Evolutionary conservation across 2,113 vertebrate species (phyloP).

Genomic region (Notarius quadriscutis): DNA sequence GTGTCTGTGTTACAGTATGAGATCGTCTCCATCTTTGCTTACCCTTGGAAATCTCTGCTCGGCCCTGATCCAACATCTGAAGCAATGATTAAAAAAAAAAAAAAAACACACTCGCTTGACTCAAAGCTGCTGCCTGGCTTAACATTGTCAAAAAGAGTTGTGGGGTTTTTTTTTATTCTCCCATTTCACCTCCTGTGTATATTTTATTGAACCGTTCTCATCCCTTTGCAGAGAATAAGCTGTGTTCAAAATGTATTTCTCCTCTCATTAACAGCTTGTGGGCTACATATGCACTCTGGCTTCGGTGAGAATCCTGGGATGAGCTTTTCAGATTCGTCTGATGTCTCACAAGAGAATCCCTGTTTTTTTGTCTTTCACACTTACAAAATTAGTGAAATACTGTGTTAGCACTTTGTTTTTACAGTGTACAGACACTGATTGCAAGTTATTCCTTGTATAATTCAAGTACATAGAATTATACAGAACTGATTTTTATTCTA

Average conservation of each 20-base stretch:
- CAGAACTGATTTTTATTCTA: background rate
- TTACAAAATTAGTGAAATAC: background rate
- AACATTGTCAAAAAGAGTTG: conserved; percentile 79
- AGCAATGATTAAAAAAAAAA: conserved; percentile 74
- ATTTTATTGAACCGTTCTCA: conserved; percentile 82
- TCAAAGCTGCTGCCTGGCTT: conserved; percentile 80
- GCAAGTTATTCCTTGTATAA: background rate
- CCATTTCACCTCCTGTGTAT: conserved; percentile 79
- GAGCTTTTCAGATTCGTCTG: conserved; percentile 44
- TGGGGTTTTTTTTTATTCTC: conserved; percentile 71
- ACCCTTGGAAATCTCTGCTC: conserved; percentile 78
- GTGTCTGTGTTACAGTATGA: conserved; percentile 70
- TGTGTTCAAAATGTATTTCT: conserved; percentile 78
- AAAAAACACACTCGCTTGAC: conserved; percentile 66
- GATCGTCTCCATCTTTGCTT: conserved; percentile 76
- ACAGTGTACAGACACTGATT: background rate
- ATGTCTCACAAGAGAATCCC: conserved; percentile 5
- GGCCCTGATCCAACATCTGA: conserved; percentile 81
- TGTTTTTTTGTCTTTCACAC: background rate
- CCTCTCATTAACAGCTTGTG: conserved; percentile 74
- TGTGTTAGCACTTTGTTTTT: background rate
- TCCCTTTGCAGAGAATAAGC: conserved; percentile 73
- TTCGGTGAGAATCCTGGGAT: conserved; percentile 53
- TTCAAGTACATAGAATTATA: too few relatives aligned
- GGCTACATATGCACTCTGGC: conserved; percentile 64